phyloP scores from a whole-genome alignment of 2,113 vertebrate genomes.

The Axis porcinus region DNA sequence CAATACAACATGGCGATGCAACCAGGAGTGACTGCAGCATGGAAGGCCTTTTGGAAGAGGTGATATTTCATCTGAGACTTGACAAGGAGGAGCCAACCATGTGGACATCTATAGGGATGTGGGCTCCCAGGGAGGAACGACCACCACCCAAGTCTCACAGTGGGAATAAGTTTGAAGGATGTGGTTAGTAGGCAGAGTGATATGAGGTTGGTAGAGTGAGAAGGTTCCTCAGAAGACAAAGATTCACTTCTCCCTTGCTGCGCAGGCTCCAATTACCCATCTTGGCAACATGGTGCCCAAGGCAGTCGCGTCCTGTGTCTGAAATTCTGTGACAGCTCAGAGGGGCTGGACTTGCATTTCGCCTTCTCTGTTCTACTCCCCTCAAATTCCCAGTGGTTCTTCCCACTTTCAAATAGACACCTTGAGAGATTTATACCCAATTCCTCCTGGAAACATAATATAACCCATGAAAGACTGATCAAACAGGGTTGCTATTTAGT shows the following conservation, averaged over 20 bases:
- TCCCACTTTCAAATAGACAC: background rate
- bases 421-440: slow-evolving; percentile 61
- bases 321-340: background rate
- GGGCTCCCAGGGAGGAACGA: rapidly evolving
- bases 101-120: background rate
- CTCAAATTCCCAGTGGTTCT: background rate
- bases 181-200: rapidly evolving
- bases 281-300: background rate
- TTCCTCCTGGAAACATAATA: slow-evolving; percentile 74
- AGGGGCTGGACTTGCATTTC: rapidly evolving
- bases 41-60: background rate
- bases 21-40: rapidly evolving
- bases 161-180: background rate
- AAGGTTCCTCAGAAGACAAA: background rate
- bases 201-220: rapidly evolving
- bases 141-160: rapidly evolving
- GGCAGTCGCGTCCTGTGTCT: rapidly evolving
- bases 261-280: rapidly evolving
- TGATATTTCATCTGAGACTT: background rate
- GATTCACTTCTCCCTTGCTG: background rate
- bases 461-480: slow-evolving; percentile 64
- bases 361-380: rapidly evolving
- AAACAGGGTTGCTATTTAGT: slow-evolving; percentile 72
- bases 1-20: rapidly evolving
- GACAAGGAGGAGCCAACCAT: background rate